These are phyloP conservation scores for Oryzias sinensis DNA, from an alignment of 2,797 vertebrate genomes.

Conservation along the genomic window DNA sequence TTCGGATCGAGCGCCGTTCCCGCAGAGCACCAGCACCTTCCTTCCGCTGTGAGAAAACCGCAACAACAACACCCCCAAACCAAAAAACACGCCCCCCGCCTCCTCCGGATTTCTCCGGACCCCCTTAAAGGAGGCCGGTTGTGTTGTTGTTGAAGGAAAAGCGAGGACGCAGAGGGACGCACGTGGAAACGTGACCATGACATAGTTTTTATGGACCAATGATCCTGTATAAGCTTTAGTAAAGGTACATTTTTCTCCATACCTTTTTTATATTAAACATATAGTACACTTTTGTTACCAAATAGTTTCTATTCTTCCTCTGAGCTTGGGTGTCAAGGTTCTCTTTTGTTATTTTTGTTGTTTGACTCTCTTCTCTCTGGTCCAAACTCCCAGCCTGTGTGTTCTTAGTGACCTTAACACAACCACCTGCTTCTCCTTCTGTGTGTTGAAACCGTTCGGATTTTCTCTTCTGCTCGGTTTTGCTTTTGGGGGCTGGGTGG, in stretches of 20 bases:
- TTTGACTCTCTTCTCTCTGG: conserved; percentile 59
- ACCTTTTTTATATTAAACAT: conserved; percentile 98
- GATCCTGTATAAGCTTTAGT: conserved; percentile 99
- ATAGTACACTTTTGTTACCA: conserved; percentile 99
- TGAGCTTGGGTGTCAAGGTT: conserved; percentile 79
- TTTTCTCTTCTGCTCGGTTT: conserved; percentile 68
- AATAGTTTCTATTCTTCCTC: conserved; percentile 94
- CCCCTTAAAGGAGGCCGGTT: conserved; percentile 71
- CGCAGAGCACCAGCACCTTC: conserved; percentile 81
- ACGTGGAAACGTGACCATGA: conserved; percentile 80
- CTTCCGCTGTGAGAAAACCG: conserved; percentile 63
- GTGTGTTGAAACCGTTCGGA: conserved; percentile 81
- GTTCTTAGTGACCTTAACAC: conserved; percentile 82
- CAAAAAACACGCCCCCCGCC: conserved; percentile 49
- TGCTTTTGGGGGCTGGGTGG: conserved; percentile 66
- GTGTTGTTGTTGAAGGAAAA: conserved; percentile 80
- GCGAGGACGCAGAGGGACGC: conserved; percentile 83
- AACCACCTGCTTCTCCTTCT: conserved; percentile 79
- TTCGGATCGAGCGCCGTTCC: conserved; percentile 58
- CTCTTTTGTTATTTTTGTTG: conserved; percentile 22
- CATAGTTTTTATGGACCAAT: conserved; percentile 99
- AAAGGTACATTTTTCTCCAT: conserved; percentile 99
- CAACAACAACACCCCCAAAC: conserved; percentile 71
- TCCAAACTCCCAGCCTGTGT: conserved; percentile 85
- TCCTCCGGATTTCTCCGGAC: conserved; percentile 40